Conservation (phyloP, 1,140 invertebrate species). For the Papilio polytes region DNA sequence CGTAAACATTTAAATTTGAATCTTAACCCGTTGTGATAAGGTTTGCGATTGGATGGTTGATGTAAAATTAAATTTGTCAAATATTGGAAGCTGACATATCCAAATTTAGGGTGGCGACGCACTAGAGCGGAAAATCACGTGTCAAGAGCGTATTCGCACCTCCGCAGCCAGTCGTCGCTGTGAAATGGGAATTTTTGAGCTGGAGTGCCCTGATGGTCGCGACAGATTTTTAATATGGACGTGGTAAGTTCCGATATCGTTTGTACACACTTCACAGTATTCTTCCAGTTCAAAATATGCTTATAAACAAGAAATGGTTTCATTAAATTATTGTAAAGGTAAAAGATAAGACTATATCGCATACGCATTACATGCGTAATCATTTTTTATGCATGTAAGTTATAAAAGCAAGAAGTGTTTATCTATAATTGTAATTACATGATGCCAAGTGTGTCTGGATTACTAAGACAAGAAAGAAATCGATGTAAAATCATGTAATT, state of each 20-base stretch:
- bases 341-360: too few relatives aligned
- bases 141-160: slow-evolving; percentile 52
- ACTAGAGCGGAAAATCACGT: slow-evolving; percentile 70
- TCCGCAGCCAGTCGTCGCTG: not conserved
- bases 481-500: too few relatives aligned
- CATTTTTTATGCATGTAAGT: too few relatives aligned
- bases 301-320: not conserved
- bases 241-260: slow-evolving; percentile 7
- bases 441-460: too few relatives aligned
- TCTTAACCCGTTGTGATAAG: slow-evolving; percentile 44
- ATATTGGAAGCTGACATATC: slow-evolving; percentile 52
- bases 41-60: slow-evolving; percentile 14
- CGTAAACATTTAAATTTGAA: slow-evolving; percentile 30
- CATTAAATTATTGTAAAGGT: not conserved
- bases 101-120: slow-evolving; percentile 56
- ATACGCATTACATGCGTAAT: too few relatives aligned
- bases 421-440: too few relatives aligned
- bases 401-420: too few relatives aligned
- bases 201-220: slow-evolving; percentile 25
- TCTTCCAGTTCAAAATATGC: not conserved
- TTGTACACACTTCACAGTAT: not conserved
- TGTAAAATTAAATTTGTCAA: slow-evolving; percentile 42
- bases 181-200: slow-evolving; percentile 32
- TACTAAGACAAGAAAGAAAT: too few relatives aligned
- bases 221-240: slow-evolving; percentile 35